Base-by-base conservation (phyloP, 2,888 invertebrate species). In the Acleris sparsana region DNA sequence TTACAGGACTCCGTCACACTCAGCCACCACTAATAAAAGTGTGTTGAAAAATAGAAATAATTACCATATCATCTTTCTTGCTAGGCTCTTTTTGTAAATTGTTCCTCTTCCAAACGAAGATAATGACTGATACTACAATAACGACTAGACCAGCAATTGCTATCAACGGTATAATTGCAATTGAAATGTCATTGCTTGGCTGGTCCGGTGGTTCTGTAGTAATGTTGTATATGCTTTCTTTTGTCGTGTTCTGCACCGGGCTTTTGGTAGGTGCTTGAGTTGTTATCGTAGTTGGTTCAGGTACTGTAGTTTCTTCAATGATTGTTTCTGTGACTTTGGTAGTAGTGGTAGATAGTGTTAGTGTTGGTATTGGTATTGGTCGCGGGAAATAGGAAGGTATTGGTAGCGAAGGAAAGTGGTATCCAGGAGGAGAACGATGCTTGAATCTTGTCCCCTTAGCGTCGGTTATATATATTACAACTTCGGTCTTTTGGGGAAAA, bases 21-120 rank as follows among this genome's bases (percentile, higher is more conserved):
- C 33, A 33, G 11, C 3, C 33, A 11, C 11, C 11, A 11, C 9
- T 44, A 22, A 13, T n/a, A n/a, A n/a, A n/a, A 13, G 1, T n/a
- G 7, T 25, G 5, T 7, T 9, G 13, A 11, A 52, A 46, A 13
- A 5, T 22, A 11, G 16, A 2, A 43, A n/a, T n/a, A 77, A 90
- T 85, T 77, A 96, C 96, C 94, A 96, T 95, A 78, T 96, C 96
- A 74, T 96, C 95, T 80, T 96, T 96, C 71, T 93, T 93, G 39
- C 93, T 93, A 75, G 95, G 95, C n/a, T 93, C 88, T 78, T 95
- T 94, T 52, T 93, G 93, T 48, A 91, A 83, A 75, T 94, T 95
- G 68, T 96, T 94, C 76, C 95, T 96, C 79, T 94, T 95, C 73
- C 96, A 94, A 72, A 96, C 95, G 63, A 96, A 93, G 75, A 96